These are phyloP conservation scores for Eriocheir sinensis DNA, from an alignment of 1,140 invertebrate genomes.

Conservation along the genomic window DNA sequence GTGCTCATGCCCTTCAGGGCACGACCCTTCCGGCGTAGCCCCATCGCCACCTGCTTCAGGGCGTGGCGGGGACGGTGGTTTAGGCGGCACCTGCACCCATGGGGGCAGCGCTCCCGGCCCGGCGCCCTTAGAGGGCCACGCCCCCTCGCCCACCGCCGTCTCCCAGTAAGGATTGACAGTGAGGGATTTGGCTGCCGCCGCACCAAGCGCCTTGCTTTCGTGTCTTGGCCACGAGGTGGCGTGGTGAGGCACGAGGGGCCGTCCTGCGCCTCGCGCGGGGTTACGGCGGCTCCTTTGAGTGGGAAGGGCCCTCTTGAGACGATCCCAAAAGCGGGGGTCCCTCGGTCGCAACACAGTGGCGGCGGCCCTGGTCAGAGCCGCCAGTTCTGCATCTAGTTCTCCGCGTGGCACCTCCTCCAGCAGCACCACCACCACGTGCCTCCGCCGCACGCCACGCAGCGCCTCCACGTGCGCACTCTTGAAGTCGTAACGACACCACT, in stretches of 20 bases:
- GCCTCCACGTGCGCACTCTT: constrained; percentile 85
- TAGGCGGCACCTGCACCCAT: constrained; percentile 60
- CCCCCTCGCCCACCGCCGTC: constrained; percentile 76
- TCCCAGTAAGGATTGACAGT: constrained; percentile 79
- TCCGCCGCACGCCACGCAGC: constrained; percentile 65
- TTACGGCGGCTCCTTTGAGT: constrained; percentile 59
- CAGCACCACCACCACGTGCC: constrained; percentile 73
- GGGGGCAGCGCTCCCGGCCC: constrained; percentile 60
- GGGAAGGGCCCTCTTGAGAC: constrained; percentile 71
- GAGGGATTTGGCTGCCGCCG: constrained; percentile 71
- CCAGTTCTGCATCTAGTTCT: constrained; percentile 76
- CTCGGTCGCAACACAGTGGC: constrained; percentile 69
- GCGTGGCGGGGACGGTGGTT: constrained; percentile 55
- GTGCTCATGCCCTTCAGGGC: constrained; percentile 59
- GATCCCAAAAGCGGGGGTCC: constrained; percentile 79
- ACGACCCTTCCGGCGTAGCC: constrained; percentile 12
- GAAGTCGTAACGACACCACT: constrained; percentile 93
- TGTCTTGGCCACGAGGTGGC: constrained; percentile 69
- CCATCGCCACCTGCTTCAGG: constrained; percentile 50
- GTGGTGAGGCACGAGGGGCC: constrained; percentile 70
- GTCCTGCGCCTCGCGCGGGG: constrained; percentile 60
- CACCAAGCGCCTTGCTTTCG: constrained; percentile 56
- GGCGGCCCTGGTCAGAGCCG: constrained; percentile 66
- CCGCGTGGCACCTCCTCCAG: constrained; percentile 76
- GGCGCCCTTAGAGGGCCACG: constrained; percentile 60